Evolutionary conservation across 2,113 vertebrate species (phyloP), one percentile per base, ranked within the genome.

Genomic region (Phoxinus phoxinus): DNA sequence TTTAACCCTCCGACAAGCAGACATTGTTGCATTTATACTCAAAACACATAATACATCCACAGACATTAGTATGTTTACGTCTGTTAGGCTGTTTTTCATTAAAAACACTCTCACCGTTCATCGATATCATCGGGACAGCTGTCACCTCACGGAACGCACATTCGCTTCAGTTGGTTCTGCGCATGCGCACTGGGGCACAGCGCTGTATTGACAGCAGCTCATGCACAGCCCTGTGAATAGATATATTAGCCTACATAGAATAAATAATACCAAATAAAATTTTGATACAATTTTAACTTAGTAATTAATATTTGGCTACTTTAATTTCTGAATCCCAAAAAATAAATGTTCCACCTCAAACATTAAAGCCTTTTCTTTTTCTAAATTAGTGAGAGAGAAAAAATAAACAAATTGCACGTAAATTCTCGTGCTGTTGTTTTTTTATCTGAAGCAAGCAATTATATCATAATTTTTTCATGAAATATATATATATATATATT

Each of bases 101-200:
- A 13, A 77, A 89, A 90, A 83, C 77, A 37, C 77, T 85, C 91
- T 90, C 81, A 91, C 91, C 90, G 86, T 91, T 90, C 84, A 89
- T 90, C 41, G 91, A 92, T 85, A 90, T 91, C 91, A 92, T 91
- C 84, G 73, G 90, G 85, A 71, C 91, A 90, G 91, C 91, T 91
- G 91, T 88, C 90, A 89, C 56, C 82, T 69, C 83, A 37, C 89
- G 35, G 35, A 37, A 41, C 41, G 59, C 87, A 83, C 84, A 81
- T 84, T 81, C 71, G 84, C 84, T 81, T 83, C 13, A 23, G 79
- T 30, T 37, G 25, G 69, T 23, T 69, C 19, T 48, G 88, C 90
- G 91, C 91, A 89, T 88, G 90, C 90, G 90, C 85, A 30, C 2
- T 81, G 46, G 9, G 10, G 48, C n/a, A 23, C 71, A 8, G 23